Conservation (phyloP, 2,113 vertebrate genomes). For the Rynchops niger region DNA sequence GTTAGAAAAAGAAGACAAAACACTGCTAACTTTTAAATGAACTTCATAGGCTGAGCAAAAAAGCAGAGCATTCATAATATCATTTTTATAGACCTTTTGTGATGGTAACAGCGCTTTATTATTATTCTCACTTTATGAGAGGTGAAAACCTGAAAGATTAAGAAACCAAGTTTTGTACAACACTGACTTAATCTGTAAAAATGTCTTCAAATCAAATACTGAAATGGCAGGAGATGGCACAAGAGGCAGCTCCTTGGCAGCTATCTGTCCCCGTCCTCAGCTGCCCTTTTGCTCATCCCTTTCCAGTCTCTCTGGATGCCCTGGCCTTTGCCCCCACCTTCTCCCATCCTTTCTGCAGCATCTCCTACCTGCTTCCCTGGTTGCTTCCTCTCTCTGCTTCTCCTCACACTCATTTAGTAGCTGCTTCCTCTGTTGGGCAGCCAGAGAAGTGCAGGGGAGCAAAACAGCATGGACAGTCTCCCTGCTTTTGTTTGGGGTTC, state of each 20-base stretch:
- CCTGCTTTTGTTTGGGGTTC: neutral
- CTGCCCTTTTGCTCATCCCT: neutral
- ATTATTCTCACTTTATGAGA: neutral
- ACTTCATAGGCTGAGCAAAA: neutral
- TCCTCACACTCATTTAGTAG: neutral
- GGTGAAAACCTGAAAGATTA: neutral
- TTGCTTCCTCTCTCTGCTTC: neutral
- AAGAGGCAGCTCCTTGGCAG: neutral
- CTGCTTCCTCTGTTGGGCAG: neutral
- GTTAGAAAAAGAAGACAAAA: neutral
- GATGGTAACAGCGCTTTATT: neutral
- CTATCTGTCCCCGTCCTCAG: neutral
- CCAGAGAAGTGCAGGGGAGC: neutral
- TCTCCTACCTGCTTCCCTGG: neutral
- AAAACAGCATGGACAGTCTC: neutral
- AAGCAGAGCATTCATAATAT: neutral
- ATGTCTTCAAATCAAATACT: neutral
- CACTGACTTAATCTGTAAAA: neutral
- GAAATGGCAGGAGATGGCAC: neutral
- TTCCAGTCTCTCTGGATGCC: neutral
- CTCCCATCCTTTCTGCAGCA: neutral
- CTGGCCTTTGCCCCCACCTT: neutral
- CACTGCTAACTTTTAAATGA: neutral
- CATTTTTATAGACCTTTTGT: neutral
- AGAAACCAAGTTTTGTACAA: neutral